phyloP scores from a whole-genome alignment of 1,140 invertebrate genomes.

The Schlechtendalia chinensis region DNA sequence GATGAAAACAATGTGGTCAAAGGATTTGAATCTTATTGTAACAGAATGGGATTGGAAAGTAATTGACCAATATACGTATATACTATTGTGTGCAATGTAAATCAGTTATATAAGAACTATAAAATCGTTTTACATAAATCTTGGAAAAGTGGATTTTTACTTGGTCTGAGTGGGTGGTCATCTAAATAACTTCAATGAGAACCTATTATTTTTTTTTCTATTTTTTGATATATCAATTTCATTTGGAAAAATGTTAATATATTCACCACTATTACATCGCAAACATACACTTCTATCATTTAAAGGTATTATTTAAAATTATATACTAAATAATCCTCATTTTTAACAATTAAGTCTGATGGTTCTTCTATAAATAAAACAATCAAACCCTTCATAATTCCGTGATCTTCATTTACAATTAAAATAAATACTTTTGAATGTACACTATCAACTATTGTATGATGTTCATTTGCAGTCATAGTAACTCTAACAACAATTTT shows the following conservation, averaged over 20 bases:
- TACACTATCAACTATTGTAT: constrained; percentile 95
- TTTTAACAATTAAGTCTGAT: constrained; percentile 91
- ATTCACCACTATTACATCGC: constrained; percentile 90
- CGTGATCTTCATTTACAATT: constrained; percentile 79
- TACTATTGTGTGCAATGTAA: too few relatives aligned
- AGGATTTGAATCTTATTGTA: constrained; percentile 71
- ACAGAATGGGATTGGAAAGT: constrained; percentile 78
- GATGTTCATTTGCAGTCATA: constrained; percentile 87
- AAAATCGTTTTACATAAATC: too few relatives aligned
- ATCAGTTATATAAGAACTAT: too few relatives aligned
- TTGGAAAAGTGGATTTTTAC: too few relatives aligned
- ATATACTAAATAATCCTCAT: constrained; percentile 93
- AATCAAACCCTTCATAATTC: constrained; percentile 91
- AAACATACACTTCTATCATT: constrained; percentile 86
- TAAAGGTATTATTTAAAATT: constrained; percentile 97
- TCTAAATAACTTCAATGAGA: constrained; percentile 97
- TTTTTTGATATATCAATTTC: constrained; percentile 96
- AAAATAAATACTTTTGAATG: constrained; percentile 90
- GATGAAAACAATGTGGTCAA: constrained; percentile 58
- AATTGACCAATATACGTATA: constrained; percentile 54
- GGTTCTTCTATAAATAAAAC: constrained; percentile 96
- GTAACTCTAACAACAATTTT: constrained; percentile 96
- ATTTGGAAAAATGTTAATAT: constrained; percentile 94
- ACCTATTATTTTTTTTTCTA: constrained; percentile 92
- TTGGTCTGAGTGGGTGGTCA: constrained; percentile 54